Evolutionary conservation across 2,113 vertebrate species (phyloP).

Genomic region (Nematolebias whitei): DNA sequence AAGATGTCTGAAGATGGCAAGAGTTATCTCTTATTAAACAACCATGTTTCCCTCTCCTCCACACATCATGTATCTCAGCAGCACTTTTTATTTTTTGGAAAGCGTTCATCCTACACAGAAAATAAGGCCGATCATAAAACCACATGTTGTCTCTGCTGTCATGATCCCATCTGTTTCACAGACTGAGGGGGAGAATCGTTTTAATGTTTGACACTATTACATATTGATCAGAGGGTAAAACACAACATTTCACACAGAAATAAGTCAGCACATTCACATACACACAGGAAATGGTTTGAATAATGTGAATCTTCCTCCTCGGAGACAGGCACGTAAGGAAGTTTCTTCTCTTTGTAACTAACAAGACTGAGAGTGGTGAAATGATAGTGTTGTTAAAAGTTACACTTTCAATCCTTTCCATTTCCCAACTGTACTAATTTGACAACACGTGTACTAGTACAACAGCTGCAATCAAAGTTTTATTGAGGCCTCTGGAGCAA

Average conservation of each 20-base stretch:
- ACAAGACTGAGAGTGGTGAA: not conserved
- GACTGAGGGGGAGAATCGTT: slow-evolving; percentile 28
- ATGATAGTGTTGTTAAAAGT: not conserved
- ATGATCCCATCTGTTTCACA: slow-evolving; percentile 30
- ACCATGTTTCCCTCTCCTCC: slow-evolving; percentile 59
- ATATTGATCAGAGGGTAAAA: slow-evolving; percentile 11
- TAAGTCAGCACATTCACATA: not conserved
- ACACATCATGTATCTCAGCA: slow-evolving; percentile 59
- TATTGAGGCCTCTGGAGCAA: not conserved
- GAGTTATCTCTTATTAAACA: slow-evolving; percentile 77
- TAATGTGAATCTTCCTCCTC: not conserved
- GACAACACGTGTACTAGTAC: slow-evolving; percentile 1
- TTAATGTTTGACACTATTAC: slow-evolving; percentile 28
- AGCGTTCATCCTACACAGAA: slow-evolving; percentile 55
- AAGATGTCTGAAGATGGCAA: slow-evolving; percentile 75
- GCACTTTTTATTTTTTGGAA: slow-evolving; percentile 67
- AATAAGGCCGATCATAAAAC: slow-evolving; percentile 66
- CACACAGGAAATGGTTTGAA: not conserved
- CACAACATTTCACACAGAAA: not conserved
- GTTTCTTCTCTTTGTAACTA: not conserved
- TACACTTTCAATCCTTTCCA: not conserved
- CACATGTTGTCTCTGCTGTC: slow-evolving; percentile 37
- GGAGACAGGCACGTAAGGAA: not conserved
- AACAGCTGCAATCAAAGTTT: not conserved
- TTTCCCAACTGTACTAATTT: not conserved